phyloP scores from a whole-genome alignment of 2,113 vertebrate genomes.

The Oryzias celebensis region DNA sequence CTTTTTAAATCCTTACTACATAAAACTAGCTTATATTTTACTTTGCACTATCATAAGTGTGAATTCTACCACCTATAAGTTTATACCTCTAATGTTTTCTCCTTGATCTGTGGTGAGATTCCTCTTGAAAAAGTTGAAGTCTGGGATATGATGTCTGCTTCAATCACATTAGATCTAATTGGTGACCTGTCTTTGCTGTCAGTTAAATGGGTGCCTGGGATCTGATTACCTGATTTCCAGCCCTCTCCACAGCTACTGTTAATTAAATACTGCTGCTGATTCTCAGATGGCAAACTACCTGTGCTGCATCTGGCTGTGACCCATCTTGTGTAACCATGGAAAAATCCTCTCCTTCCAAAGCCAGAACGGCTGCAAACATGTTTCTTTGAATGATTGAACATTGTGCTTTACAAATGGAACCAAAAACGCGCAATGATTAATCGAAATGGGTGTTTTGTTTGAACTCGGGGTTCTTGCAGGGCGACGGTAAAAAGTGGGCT shows the following conservation, averaged over 20 bases:
- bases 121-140: too few relatives aligned
- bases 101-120: too few relatives aligned
- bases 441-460: not conserved
- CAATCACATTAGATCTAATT: constrained; percentile 38
- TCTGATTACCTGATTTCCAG: constrained; percentile 55
- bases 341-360: too few relatives aligned
- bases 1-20: too few relatives aligned
- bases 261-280: constrained; percentile 61
- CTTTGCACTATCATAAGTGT: too few relatives aligned
- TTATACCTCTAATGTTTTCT: too few relatives aligned
- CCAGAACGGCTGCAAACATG: too few relatives aligned
- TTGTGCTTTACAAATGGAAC: too few relatives aligned
- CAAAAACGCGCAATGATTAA: too few relatives aligned
- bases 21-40: too few relatives aligned
- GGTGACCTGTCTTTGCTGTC: constrained; percentile 10
- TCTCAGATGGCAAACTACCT: constrained; percentile 41
- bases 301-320: constrained; percentile 33
- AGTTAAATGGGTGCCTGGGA: constrained; percentile 31
- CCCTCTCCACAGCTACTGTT: constrained; percentile 45
- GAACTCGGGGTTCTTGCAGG: constrained; percentile 68
- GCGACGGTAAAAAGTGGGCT: constrained; percentile 84
- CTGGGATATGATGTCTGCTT: constrained; percentile 9
- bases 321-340: constrained; percentile 7
- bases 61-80: too few relatives aligned
- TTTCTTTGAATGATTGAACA: too few relatives aligned